Evolutionary conservation across 2,888 invertebrate species (phyloP).

Genomic region (Oasisia sp.): DNA sequence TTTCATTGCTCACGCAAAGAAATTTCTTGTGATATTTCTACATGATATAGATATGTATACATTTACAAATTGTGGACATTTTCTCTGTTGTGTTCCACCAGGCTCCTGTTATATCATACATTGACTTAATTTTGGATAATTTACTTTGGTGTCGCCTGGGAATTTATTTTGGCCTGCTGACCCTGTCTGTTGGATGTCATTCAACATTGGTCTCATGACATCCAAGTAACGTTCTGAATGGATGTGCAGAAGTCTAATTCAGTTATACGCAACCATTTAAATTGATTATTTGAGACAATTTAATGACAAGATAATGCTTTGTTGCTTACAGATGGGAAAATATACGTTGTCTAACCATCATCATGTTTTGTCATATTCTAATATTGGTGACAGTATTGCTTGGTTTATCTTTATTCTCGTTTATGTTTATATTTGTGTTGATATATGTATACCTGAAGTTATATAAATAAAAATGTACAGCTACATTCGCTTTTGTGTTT

Average conservation of each 20-base stretch:
- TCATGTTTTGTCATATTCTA: not conserved
- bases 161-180: not conserved
- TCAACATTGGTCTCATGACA: not conserved
- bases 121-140: not conserved
- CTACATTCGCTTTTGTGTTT: not conserved
- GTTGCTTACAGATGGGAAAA: not conserved
- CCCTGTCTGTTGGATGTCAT: not conserved
- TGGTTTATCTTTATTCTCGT: not conserved
- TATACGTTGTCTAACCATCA: not conserved
- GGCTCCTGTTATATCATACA: not conserved
- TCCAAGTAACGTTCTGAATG: not conserved
- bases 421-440: not conserved
- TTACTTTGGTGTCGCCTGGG: not conserved
- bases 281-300: not conserved
- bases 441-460: not conserved
- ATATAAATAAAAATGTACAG: not conserved
- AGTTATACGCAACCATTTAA: not conserved
- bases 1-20: not conserved
- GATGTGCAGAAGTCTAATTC: not conserved
- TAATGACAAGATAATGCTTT: not conserved
- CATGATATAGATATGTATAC: not conserved
- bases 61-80: not conserved
- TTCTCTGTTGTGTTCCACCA: not conserved
- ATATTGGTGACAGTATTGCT: not conserved
- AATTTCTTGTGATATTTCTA: not conserved